phyloP scores from a whole-genome alignment of 2,113 vertebrate species.

The Eulemur macaco region DNA sequence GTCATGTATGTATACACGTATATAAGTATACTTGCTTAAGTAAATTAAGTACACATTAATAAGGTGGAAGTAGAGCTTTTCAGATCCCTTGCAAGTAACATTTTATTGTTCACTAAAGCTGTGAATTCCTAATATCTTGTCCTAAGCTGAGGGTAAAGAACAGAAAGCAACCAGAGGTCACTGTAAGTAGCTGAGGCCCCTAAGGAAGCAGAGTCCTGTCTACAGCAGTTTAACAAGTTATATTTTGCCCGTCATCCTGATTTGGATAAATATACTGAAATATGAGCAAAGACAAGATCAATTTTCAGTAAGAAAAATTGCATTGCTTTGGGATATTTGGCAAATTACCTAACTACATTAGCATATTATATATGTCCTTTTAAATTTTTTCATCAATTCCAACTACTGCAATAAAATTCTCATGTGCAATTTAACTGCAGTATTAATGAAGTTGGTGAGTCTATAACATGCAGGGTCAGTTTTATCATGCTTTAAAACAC shows the following conservation, averaged over 20 bases:
- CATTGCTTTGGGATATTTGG: background rate
- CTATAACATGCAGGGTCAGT: conserved; percentile 39
- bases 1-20: fast-evolving
- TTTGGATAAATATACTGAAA: background rate
- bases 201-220: fast-evolving
- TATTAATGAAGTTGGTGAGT: conserved; percentile 44
- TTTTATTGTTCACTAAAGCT: background rate
- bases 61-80: background rate
- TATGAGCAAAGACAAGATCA: background rate
- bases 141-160: background rate
- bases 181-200: fast-evolving
- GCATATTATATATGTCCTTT: background rate
- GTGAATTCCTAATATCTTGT: background rate
- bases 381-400: conserved; percentile 5
- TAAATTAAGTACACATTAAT: background rate
- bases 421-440: conserved; percentile 16
- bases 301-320: background rate
- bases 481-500: conserved; percentile 51
- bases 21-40: background rate
- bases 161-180: fast-evolving
- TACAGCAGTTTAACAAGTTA: fast-evolving
- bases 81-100: background rate
- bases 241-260: background rate
- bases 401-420: conserved; percentile 22
- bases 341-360: background rate